Percentiles rank a stretch among this genome's conserved stretches.
Conservation (phyloP, 2,888 invertebrate species). For the Eupithecia vulgata region DNA sequence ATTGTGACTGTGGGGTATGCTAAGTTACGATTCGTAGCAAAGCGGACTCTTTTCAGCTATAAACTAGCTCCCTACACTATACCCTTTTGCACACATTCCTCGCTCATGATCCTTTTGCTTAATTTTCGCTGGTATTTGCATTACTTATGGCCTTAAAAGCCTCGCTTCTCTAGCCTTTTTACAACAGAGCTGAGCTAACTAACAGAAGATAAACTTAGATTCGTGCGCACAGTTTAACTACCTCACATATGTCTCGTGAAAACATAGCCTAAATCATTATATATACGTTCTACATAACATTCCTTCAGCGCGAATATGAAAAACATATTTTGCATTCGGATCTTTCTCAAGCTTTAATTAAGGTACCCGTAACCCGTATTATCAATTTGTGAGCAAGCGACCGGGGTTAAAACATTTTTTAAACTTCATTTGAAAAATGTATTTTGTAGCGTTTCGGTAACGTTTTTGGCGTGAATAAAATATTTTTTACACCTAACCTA, state of each 20-base stretch:
- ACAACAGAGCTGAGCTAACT: no score
- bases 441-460: conserved; percentile 20
- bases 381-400: conserved; percentile 33
- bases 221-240: neutral
- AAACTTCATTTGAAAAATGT: conserved; percentile 26
- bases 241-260: neutral
- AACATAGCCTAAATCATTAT: neutral
- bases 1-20: no score
- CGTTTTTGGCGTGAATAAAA: conserved; percentile 11
- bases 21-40: neutral
- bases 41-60: neutral
- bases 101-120: neutral
- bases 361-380: conserved; percentile 36
- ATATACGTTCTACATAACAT: conserved; percentile 18
- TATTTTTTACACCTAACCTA: neutral
- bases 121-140: no score
- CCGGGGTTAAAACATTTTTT: conserved; percentile 27
- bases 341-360: conserved; percentile 35
- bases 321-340: conserved; percentile 35
- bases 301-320: conserved; percentile 22
- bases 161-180: no score
- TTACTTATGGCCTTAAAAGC: no score
- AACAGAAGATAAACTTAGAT: no score
- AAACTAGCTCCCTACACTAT: neutral
- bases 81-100: neutral